Percentiles rank a stretch among this genome's conserved stretches.
Conservation (phyloP, 2,888 invertebrate genomes). For the Pristionchus japonicus region DNA sequence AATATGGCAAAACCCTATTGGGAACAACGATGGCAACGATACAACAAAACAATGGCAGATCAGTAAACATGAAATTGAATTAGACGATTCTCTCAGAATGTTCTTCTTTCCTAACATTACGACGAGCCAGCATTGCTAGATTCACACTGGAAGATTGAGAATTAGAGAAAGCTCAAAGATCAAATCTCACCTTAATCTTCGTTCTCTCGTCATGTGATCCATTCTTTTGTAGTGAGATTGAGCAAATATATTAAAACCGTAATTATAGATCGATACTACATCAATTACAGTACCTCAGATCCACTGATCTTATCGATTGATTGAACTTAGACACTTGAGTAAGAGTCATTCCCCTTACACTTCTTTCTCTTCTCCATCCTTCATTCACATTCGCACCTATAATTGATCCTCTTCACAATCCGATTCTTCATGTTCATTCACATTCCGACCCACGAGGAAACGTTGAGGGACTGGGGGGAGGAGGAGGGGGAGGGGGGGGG, state of each 20-base stretch:
- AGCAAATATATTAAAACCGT: neutral
- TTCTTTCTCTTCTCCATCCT: neutral
- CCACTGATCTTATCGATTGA: neutral
- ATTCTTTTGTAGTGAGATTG: neutral
- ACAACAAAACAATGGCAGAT: neutral
- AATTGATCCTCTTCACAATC: neutral
- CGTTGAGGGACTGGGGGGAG: neutral
- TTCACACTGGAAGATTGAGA: too few relatives aligned
- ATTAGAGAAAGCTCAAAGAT: too few relatives aligned
- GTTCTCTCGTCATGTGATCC: neutral
- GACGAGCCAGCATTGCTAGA: neutral
- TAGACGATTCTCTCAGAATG: neutral
- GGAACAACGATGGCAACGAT: too few relatives aligned
- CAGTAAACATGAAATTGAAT: neutral
- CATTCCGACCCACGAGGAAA: too few relatives aligned
- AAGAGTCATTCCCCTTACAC: neutral
- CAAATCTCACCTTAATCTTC: neutral
- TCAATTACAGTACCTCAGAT: neutral
- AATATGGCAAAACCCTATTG: neutral
- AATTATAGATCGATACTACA: neutral
- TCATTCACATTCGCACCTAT: neutral
- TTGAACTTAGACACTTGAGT: neutral
- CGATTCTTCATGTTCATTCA: neutral
- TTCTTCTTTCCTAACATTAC: neutral
- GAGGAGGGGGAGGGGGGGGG: neutral